phyloP scores from a whole-genome alignment of 2,113 vertebrate species.

The Gnathonemus echidnorhynchus region DNA sequence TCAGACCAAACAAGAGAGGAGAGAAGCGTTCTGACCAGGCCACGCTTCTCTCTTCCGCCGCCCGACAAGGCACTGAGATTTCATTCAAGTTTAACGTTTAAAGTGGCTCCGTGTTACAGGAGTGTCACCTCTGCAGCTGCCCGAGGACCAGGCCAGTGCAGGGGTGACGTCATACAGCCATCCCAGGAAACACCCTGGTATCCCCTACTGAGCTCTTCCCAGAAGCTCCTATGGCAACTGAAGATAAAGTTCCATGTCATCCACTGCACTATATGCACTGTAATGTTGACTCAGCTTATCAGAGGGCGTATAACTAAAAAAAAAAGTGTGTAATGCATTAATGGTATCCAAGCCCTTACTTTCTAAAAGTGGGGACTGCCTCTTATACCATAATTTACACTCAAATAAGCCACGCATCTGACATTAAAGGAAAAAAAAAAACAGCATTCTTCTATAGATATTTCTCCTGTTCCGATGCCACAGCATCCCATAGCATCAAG shows the following conservation, averaged over 20 bases:
- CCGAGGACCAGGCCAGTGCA: background rate
- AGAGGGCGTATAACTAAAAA: background rate
- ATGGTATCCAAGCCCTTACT: conserved; percentile 7
- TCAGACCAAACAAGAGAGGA: background rate
- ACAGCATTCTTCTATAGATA: background rate
- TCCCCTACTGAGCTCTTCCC: too few species aligned
- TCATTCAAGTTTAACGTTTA: conserved; percentile 76
- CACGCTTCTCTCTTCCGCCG: conserved; percentile 31
- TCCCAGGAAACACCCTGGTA: too few species aligned
- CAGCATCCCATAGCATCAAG: background rate
- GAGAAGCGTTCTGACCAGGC: background rate
- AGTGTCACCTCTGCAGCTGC: background rate
- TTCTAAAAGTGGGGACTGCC: background rate
- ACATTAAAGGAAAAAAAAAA: background rate
- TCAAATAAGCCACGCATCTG: background rate
- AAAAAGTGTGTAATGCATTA: background rate
- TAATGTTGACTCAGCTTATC: background rate
- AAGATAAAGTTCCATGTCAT: background rate
- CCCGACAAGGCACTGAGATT: conserved; percentile 86
- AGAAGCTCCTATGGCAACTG: background rate
- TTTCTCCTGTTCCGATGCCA: background rate
- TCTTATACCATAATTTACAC: background rate
- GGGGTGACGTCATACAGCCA: background rate
- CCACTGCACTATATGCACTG: too few species aligned
- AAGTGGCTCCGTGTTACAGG: conserved; percentile 43